Evolutionary conservation across 2,797 vertebrate species (phyloP), one percentile per base, ranked within the genome.

Genomic region (Malacoraja senta): DNA sequence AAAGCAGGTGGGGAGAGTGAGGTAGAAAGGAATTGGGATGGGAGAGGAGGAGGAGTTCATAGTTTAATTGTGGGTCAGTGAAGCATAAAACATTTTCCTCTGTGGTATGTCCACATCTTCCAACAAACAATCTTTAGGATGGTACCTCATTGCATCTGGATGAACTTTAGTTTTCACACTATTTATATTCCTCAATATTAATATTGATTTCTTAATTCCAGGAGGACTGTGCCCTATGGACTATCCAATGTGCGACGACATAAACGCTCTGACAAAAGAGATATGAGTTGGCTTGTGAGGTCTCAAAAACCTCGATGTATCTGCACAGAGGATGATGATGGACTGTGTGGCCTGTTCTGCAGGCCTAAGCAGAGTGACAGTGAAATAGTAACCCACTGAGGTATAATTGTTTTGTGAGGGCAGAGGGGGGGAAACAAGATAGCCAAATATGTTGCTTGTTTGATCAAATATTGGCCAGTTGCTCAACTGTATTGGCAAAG

Each of bases 211-310:
- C 24, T 53, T 71, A 15, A 72, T 91, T 74, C 21, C 38, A 91
- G 90, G 21, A 68, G 90, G 35, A 91, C 26, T 91, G 90, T 91
- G 17, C 90, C 90, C 19, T 91, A 91, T 53, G 90, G 90, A 74
- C 32, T 91, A 17, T 74, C 90, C 0, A 91, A 91, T 72, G 90
- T 91, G 21, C 90, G 38, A 74, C 74, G 90, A 15, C 38, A 91
- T 17, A 91, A 74, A 29, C 90, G 90, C 21, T 91, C 68, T 15
- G 29, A 88, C 15, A 32, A 63, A 63, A n/a, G 32, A 15, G n/a
- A 4, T 1, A 32, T 7, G 61, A 32, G 0, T 88, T 61, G 29
- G 1, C 32, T n/a, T 3, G 35, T 29, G 65, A 72, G 1, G 13
- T 3, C 35, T 15, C 21, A 1, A 12, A 53, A 24, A 72, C 24